phyloP scores from a whole-genome alignment of 2,113 vertebrate species.

The Hymenochirus boettgeri region DNA sequence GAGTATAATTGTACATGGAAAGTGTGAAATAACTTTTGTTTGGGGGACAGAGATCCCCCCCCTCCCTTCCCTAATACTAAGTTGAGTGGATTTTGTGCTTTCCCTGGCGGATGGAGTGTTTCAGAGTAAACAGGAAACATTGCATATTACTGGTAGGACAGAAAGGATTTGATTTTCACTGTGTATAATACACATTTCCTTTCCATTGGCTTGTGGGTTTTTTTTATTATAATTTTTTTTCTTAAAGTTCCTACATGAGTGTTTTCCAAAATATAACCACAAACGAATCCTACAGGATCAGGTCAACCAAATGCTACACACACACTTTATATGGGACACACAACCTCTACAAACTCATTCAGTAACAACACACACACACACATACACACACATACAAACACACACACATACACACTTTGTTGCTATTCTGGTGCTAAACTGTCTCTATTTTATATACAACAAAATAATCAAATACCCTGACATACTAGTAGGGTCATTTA shows the following conservation, averaged over 20 bases:
- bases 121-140: conserved; percentile 85
- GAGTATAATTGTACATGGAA: too few species aligned
- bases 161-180: conserved; percentile 59
- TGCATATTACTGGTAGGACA: conserved; percentile 63
- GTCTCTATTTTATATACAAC: too few species aligned
- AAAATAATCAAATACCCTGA: too few species aligned
- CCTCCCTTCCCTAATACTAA: neutral
- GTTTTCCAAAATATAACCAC: too few species aligned
- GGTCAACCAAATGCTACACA: neutral
- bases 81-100: neutral
- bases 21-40: too few species aligned
- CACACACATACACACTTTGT: too few species aligned
- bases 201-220: conserved; percentile 45
- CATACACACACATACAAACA: too few species aligned
- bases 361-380: too few species aligned
- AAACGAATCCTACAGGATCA: neutral
- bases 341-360: neutral
- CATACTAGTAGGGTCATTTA: too few species aligned
- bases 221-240: too few species aligned
- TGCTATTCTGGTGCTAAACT: too few species aligned
- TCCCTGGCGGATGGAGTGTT: conserved; percentile 59
- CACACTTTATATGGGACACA: neutral
- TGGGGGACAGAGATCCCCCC: neutral
- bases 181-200: conserved; percentile 74
- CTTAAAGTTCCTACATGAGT: too few species aligned